Evolutionary conservation across 1,140 invertebrate genomes (phyloP), one percentile per base, ranked within the genome.

Genomic region (Mactra quadrangularis): DNA sequence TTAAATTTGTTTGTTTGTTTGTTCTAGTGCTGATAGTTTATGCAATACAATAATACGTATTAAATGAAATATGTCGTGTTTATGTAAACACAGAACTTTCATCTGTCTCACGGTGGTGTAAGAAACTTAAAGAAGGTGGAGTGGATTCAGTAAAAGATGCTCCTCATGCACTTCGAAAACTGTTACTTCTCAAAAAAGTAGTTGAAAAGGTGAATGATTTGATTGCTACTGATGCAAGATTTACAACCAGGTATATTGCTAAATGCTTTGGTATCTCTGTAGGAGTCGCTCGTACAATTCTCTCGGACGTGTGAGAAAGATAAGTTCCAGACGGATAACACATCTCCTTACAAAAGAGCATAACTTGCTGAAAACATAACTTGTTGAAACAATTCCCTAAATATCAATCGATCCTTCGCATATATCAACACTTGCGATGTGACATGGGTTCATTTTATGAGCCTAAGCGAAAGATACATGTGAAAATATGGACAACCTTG

Each of bases 11-110:
- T n/a, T n/a, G n/a, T n/a, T n/a, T n/a, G n/a, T n/a, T n/a, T n/a
- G n/a, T n/a, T n/a, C n/a, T n/a, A n/a, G n/a, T n/a, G n/a, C n/a
- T n/a, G n/a, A n/a, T n/a, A n/a, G n/a, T n/a, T n/a, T n/a, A n/a
- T n/a, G n/a, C n/a, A n/a, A n/a, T n/a, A n/a, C n/a, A n/a, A n/a
- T n/a, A 64, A 64, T 2, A 45, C 60, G 22, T 64, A 64, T 45
- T 64, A 1, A 64, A 64, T 64, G 60, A 64, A 64, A 64, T 64
- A 45, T 64, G 60, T 45, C 60, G 60, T 64, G 60, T 45, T 64
- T 64, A 64, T 64, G 7, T 31, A n/a, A 64, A 64, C 60, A 64
- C 35, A 38, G 33, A 64, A 64, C 60, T 64, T 64, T 64, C 33
- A 25, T 41, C 38, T 64, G 35, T 64, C 60, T 38, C 11, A 64